Percentiles rank a stretch among this genome's conserved stretches.
These are phyloP conservation scores for Spheniscus humboldti DNA, from an alignment of 2,797 vertebrate species.

Conservation along the genomic window DNA sequence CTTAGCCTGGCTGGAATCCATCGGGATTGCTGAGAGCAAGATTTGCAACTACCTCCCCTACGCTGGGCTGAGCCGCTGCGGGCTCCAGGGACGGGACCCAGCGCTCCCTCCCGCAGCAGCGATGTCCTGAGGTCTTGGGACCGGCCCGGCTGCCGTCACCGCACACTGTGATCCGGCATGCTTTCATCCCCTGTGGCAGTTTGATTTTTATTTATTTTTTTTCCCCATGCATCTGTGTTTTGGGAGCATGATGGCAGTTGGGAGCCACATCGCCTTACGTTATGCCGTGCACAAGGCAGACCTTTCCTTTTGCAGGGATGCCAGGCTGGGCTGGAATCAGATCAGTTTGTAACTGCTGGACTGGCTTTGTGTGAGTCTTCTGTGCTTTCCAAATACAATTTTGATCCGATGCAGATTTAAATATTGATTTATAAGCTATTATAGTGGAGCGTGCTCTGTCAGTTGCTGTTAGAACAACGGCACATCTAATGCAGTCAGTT, in stretches of 20 bases:
- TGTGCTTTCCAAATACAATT: background rate
- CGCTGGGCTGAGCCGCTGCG: background rate
- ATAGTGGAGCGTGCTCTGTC: rapidly evolving
- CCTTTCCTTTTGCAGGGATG: background rate
- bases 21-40: background rate
- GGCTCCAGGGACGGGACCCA: background rate
- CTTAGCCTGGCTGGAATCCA: background rate
- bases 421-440: background rate
- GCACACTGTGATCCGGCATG: rapidly evolving
- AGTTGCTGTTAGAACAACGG: background rate
- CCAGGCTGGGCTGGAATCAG: background rate
- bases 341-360: background rate
- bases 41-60: background rate
- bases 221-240: background rate
- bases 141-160: background rate
- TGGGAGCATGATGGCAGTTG: background rate
- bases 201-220: background rate
- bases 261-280: background rate
- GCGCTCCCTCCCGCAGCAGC: background rate
- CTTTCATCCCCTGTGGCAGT: background rate
- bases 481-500: background rate
- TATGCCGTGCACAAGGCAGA: rapidly evolving
- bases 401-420: rapidly evolving
- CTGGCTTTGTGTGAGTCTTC: constrained; percentile 3
- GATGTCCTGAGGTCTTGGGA: background rate